Evolutionary conservation across 2,888 invertebrate species (phyloP).

Genomic region (Hartigia nigra): DNA sequence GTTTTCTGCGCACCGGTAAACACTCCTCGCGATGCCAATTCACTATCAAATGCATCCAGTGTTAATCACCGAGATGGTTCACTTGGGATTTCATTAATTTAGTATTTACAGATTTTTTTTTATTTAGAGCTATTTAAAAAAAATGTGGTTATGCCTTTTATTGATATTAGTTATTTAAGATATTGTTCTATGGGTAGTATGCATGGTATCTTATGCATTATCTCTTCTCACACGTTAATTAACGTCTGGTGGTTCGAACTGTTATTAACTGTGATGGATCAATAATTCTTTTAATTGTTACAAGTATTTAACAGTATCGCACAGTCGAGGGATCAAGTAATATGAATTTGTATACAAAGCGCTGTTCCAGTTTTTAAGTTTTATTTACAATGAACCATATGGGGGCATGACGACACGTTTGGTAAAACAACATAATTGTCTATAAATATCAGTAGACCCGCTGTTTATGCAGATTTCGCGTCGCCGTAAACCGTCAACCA

Average conservation of each 20-base stretch:
- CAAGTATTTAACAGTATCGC: neutral
- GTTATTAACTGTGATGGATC: neutral
- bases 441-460: neutral
- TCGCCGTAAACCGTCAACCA: neutral
- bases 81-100: neutral
- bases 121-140: neutral
- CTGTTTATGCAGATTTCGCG: neutral
- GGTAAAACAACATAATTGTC: neutral
- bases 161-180: neutral
- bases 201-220: neutral
- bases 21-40: neutral
- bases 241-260: neutral
- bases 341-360: neutral
- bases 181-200: neutral
- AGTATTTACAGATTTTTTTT: neutral
- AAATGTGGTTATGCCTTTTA: neutral
- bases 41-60: neutral
- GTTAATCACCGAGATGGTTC: neutral
- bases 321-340: neutral
- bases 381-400: neutral
- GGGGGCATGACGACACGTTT: neutral
- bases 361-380: neutral
- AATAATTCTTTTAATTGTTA: neutral
- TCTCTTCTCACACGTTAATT: neutral
- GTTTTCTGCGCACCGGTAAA: constrained; percentile 21